Evolutionary conservation across 2,797 vertebrate species (phyloP).

Genomic region (Emys orbicularis): DNA sequence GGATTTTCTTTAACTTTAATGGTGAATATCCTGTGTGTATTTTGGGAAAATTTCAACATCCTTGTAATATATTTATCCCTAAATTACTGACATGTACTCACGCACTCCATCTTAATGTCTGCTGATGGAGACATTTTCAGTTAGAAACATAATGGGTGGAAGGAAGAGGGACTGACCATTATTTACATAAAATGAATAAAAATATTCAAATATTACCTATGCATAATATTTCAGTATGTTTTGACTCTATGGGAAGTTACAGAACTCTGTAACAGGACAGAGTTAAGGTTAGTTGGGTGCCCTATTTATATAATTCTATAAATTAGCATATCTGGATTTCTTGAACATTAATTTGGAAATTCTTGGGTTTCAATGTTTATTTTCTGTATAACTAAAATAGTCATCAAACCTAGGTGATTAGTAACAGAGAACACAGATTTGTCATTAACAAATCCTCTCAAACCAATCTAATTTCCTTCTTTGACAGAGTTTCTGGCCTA

Average conservation of each 20-base stretch:
- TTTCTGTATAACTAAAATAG: too few species aligned
- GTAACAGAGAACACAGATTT: not conserved
- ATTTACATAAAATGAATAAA: not conserved
- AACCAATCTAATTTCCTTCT: not conserved
- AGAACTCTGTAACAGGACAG: not conserved
- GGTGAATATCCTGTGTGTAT: too few species aligned
- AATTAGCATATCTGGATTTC: not conserved
- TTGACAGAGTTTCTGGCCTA: not conserved
- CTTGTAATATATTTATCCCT: not conserved
- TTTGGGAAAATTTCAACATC: too few species aligned
- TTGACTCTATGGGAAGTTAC: not conserved
- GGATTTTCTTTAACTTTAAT: too few species aligned
- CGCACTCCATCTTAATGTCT: too few species aligned
- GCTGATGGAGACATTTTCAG: too few species aligned
- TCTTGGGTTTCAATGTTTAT: not conserved
- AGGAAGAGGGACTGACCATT: too few species aligned
- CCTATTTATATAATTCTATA: not conserved
- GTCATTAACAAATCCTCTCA: not conserved
- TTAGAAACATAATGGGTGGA: too few species aligned
- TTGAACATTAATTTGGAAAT: not conserved
- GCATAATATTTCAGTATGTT: not conserved
- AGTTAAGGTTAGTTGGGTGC: not conserved
- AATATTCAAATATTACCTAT: not conserved
- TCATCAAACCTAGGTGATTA: not conserved
- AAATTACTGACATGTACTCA: too few species aligned